phyloP scores from a whole-genome alignment of 2,113 vertebrate genomes.

The Osmerus eperlanus region DNA sequence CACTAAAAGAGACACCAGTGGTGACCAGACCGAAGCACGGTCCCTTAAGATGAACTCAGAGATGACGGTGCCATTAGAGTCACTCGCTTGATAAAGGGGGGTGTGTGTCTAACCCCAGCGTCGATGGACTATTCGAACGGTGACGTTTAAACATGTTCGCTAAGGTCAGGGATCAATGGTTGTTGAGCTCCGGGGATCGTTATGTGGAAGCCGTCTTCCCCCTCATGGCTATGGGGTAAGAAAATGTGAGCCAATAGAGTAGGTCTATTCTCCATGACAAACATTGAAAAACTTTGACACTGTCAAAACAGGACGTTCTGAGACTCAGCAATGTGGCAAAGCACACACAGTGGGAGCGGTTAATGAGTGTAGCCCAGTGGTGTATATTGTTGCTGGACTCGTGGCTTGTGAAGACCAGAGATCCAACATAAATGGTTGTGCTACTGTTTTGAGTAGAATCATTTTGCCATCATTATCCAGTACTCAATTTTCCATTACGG shows the following conservation, averaged over 20 bases:
- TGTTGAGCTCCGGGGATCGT: too few relatives aligned
- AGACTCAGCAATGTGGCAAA: background rate
- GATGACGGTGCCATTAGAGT: background rate
- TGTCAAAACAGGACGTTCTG: too few relatives aligned
- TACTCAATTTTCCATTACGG: background rate
- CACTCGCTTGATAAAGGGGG: background rate
- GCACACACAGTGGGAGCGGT: background rate
- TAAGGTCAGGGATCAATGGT: background rate
- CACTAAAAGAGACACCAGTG: background rate
- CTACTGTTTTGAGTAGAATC: slow-evolving; percentile 17
- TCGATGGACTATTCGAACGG: background rate
- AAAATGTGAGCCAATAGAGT: too few relatives aligned
- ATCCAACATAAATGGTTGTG: slow-evolving; percentile 22
- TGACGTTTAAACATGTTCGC: background rate
- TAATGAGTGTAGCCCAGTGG: background rate
- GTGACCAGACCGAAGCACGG: background rate
- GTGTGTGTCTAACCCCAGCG: background rate
- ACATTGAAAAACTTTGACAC: too few relatives aligned
- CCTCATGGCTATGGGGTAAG: too few relatives aligned
- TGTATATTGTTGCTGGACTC: slow-evolving; percentile 1
- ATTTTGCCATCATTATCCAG: slow-evolving; percentile 5
- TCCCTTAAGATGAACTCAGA: slow-evolving; percentile 10
- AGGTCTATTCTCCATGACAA: too few relatives aligned
- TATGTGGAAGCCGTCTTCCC: too few relatives aligned
- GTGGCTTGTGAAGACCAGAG: background rate